A percentile compares a stretch with the other conserved stretches of the same genome.
These are phyloP conservation scores for Brachionus rotundiformis DNA, from an alignment of 1,140 invertebrate genomes.

Conservation along the genomic window DNA sequence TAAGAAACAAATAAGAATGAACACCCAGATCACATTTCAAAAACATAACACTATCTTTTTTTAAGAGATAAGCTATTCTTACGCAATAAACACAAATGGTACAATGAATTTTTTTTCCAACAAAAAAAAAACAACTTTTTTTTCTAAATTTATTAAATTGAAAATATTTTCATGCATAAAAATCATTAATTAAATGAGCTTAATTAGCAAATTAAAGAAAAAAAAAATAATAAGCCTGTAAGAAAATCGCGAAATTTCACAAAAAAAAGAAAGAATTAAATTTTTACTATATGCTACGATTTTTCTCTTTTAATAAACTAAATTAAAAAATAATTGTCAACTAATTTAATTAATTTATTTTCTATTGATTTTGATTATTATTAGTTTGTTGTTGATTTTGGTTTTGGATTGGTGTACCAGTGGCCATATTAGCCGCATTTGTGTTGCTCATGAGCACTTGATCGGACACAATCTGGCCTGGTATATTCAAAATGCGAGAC, in stretches of 20 bases:
- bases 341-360: not conserved
- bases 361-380: conserved; percentile 14
- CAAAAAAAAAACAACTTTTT: not conserved
- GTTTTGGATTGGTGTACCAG: not conserved
- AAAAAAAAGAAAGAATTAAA: not conserved
- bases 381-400: not conserved
- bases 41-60: too few species aligned
- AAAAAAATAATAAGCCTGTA: conserved; percentile 5
- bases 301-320: too few species aligned
- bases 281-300: not conserved
- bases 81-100: not conserved
- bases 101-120: too few species aligned
- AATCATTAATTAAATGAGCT: not conserved
- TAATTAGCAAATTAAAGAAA: not conserved
- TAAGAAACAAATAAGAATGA: not conserved
- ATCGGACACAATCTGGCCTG: not conserved
- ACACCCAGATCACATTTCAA: not conserved
- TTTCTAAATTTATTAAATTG: not conserved
- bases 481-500: not conserved
- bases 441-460: not conserved
- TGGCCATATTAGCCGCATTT: not conserved
- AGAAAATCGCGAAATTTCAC: conserved; percentile 1
- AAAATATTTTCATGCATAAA: not conserved
- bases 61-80: not conserved
- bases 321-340: too few species aligned